phyloP scores from a whole-genome alignment of 2,888 invertebrate genomes.

The Alitta virens region DNA sequence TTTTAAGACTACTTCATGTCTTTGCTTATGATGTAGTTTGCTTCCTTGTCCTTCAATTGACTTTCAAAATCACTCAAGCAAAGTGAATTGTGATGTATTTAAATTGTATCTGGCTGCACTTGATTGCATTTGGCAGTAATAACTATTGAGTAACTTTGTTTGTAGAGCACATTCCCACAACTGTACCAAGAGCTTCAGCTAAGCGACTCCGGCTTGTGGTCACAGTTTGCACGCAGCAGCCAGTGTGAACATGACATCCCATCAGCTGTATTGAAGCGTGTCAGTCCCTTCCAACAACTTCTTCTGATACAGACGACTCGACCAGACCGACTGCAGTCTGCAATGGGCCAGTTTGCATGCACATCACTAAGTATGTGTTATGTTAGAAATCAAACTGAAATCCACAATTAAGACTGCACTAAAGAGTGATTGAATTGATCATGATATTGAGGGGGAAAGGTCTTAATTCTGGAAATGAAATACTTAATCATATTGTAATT shows the following conservation, averaged over 20 bases:
- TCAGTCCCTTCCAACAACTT: slow-evolving; percentile 78
- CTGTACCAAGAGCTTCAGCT: slow-evolving; percentile 67
- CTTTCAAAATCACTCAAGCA: too few species aligned
- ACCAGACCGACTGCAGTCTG: slow-evolving; percentile 78
- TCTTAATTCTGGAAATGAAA: too few species aligned
- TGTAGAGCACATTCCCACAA: slow-evolving; percentile 64
- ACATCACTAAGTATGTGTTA: slow-evolving; percentile 58
- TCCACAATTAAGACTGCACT: too few species aligned
- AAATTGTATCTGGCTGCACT: too few species aligned
- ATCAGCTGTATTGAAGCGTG: slow-evolving; percentile 59
- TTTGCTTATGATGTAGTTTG: too few species aligned
- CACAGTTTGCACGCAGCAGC: slow-evolving; percentile 66
- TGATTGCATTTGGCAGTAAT: too few species aligned
- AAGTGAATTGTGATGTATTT: too few species aligned
- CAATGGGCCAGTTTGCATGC: slow-evolving; percentile 72
- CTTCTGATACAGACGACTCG: slow-evolving; percentile 76
- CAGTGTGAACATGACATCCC: slow-evolving; percentile 69
- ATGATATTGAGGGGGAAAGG: too few species aligned
- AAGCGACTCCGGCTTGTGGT: slow-evolving; percentile 68
- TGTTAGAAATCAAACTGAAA: too few species aligned
- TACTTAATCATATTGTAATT: too few species aligned
- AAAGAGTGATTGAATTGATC: too few species aligned
- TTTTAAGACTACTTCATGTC: too few species aligned
- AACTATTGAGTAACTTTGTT: slow-evolving; percentile 11
- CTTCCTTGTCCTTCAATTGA: background rate